phyloP scores from a whole-genome alignment of 2,888 invertebrate species.

The Chrysolina oricalcia region DNA sequence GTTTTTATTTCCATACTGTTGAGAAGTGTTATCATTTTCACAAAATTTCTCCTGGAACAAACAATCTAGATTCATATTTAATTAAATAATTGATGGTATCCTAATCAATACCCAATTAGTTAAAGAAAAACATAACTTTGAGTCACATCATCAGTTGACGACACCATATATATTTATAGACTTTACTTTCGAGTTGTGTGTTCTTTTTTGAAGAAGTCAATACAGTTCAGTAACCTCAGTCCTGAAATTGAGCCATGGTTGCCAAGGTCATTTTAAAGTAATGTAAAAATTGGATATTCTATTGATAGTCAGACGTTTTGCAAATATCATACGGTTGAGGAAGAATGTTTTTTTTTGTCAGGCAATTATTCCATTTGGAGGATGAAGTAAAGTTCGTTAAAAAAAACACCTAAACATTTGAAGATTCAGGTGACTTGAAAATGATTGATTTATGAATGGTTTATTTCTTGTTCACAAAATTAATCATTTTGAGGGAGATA shows the following conservation, averaged over 20 bases:
- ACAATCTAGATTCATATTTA: too few species aligned
- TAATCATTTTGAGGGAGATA: too few species aligned
- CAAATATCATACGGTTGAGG: not conserved
- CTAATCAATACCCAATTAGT: not conserved
- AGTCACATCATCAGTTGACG: not conserved
- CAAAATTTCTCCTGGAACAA: too few species aligned
- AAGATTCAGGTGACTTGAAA: too few species aligned
- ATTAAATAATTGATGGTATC: not conserved
- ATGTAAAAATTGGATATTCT: not conserved
- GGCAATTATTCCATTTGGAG: too few species aligned
- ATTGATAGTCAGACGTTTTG: not conserved
- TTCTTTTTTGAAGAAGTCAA: conserved; percentile 1
- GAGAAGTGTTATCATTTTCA: too few species aligned
- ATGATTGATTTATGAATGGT: too few species aligned
- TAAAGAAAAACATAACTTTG: not conserved
- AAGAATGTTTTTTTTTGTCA: not conserved
- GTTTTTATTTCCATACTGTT: too few species aligned
- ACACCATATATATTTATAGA: conserved; percentile 9
- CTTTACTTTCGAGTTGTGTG: not conserved
- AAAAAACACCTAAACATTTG: too few species aligned
- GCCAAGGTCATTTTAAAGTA: not conserved
- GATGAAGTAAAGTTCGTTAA: too few species aligned
- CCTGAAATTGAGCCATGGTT: not conserved
- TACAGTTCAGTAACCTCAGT: conserved; percentile 7
- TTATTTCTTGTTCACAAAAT: too few species aligned